Evolutionary conservation across 2,888 invertebrate genomes (phyloP).

Genomic region (Phragmatobia fuliginosa): DNA sequence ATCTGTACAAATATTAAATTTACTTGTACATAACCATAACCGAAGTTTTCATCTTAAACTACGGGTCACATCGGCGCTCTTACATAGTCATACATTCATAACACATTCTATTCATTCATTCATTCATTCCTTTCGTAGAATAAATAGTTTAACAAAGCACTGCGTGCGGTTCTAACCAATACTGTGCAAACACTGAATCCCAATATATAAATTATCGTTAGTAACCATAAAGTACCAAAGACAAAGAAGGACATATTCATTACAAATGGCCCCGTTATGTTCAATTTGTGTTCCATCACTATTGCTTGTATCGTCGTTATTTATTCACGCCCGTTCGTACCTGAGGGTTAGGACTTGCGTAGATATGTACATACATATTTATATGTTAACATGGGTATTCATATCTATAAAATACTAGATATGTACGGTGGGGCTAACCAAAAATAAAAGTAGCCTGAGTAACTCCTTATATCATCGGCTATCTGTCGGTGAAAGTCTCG

Average conservation of each 20-base stretch:
- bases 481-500: too few relatives aligned
- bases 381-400: neutral
- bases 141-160: neutral
- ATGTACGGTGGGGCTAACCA: too few relatives aligned
- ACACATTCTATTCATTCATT: neutral
- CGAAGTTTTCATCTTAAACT: too few relatives aligned
- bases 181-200: neutral
- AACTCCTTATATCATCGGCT: too few relatives aligned
- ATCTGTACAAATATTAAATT: too few relatives aligned
- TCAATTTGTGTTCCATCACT: constrained; percentile 23
- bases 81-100: neutral
- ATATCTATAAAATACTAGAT: too few relatives aligned
- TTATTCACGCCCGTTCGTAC: neutral
- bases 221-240: constrained; percentile 22
- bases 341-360: too few relatives aligned
- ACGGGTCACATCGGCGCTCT: too few relatives aligned
- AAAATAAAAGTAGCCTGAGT: too few relatives aligned
- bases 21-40: too few relatives aligned
- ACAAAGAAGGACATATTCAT: constrained; percentile 67
- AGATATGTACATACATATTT: too few relatives aligned
- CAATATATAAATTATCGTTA: constrained; percentile 2
- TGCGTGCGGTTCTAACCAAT: neutral
- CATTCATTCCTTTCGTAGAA: neutral
- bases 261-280: constrained; percentile 34
- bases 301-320: neutral